A percentile compares a stretch with the other conserved stretches of the same genome.
phyloP scores from a whole-genome alignment of 2,113 vertebrate genomes.

The Psammodynastes pulverulentus region DNA sequence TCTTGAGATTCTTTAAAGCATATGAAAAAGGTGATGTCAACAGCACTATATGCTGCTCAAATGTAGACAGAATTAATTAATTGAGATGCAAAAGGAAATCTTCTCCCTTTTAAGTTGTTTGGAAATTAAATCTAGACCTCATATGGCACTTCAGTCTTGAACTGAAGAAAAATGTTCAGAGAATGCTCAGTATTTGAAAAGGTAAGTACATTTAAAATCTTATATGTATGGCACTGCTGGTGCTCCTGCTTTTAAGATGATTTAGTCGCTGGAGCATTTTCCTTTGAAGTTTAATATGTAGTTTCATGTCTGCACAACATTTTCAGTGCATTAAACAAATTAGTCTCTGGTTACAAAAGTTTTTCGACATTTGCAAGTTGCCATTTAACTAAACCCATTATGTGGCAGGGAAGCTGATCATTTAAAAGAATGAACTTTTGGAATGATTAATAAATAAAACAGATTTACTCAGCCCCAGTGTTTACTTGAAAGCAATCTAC shows the following conservation, averaged over 20 bases:
- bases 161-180: constrained; percentile 51
- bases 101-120: constrained; percentile 69
- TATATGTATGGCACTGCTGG: constrained; percentile 65
- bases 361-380: constrained; percentile 78
- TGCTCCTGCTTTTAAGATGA: constrained; percentile 68
- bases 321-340: constrained; percentile 80
- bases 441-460: constrained; percentile 78
- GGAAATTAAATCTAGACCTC: constrained; percentile 62
- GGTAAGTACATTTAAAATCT: constrained; percentile 59
- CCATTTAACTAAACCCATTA: constrained; percentile 77
- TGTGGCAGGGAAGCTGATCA: constrained; percentile 69
- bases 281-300: constrained; percentile 81
- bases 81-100: constrained; percentile 79
- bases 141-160: constrained; percentile 48
- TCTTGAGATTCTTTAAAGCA: constrained; percentile 80
- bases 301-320: constrained; percentile 76
- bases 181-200: constrained; percentile 64
- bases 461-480: constrained; percentile 72
- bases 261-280: constrained; percentile 73
- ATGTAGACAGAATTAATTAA: constrained; percentile 81
- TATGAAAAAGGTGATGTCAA: constrained; percentile 83
- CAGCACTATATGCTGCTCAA: constrained; percentile 73
- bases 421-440: constrained; percentile 73
- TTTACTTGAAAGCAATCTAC: constrained; percentile 90
- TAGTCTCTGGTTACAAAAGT: constrained; percentile 82